phyloP scores from a whole-genome alignment of 2,113 vertebrate species.

The Taxidea taxus region DNA sequence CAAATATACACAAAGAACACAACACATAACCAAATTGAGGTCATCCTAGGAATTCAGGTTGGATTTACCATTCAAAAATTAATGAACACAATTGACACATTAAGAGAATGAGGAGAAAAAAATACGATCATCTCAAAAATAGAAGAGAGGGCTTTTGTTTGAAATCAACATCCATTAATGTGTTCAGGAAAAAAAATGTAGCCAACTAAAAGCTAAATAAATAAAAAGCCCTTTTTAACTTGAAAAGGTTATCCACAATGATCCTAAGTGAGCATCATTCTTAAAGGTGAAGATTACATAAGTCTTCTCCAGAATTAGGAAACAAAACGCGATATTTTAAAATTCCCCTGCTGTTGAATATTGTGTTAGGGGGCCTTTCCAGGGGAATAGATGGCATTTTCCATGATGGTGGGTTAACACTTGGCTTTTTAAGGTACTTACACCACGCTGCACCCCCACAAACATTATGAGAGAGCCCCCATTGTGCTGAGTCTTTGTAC shows the following conservation, averaged over 20 bases:
- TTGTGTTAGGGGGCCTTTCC: neutral
- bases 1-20: neutral
- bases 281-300: neutral
- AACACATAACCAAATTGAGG: neutral
- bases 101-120: neutral
- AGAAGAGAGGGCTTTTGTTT: neutral
- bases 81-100: neutral
- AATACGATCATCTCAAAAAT: neutral
- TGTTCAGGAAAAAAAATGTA: neutral
- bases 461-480: neutral
- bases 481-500: neutral
- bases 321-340: neutral
- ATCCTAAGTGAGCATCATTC: neutral
- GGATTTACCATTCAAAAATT: neutral
- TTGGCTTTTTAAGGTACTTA: neutral
- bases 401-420: neutral
- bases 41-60: neutral
- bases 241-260: neutral
- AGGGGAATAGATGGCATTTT: neutral
- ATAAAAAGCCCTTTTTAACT: neutral
- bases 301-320: neutral
- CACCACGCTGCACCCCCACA: neutral
- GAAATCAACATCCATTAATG: neutral
- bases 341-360: neutral
- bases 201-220: neutral